Conservation (phyloP, 2,888 invertebrate genomes). For the Oscheius sp. region DNA sequence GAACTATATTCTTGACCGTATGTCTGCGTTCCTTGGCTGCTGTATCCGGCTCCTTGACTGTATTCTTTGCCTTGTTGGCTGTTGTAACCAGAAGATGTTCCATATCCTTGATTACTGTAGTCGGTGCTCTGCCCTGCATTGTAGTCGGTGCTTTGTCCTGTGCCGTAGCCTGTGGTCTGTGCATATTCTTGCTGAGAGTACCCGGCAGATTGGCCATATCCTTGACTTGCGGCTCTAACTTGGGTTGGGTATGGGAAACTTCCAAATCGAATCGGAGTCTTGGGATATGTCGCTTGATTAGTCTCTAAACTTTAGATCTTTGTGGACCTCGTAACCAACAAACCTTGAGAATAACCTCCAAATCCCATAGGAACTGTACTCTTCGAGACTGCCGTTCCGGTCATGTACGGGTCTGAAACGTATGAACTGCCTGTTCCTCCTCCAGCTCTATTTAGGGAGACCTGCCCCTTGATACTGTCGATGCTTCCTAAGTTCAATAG, state of each 20-base stretch:
- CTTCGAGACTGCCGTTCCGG: constrained; percentile 9
- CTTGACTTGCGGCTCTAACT: not conserved
- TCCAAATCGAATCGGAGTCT: constrained; percentile 10
- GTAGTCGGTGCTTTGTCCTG: not conserved
- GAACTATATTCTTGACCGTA: too few relatives aligned
- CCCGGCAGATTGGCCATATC: not conserved
- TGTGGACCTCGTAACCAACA: not conserved
- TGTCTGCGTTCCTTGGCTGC: not conserved
- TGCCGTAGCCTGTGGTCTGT: not conserved
- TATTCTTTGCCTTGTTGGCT: constrained; percentile 5
- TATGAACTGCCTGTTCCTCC: constrained; percentile 14
- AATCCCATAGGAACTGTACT: constrained; percentile 11
- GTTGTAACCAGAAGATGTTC: not conserved
- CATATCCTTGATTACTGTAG: constrained; percentile 19
- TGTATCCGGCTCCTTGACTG: constrained; percentile 2
- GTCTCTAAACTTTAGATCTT: not conserved
- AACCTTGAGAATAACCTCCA: constrained; percentile 26
- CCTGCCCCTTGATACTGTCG: constrained; percentile 37
- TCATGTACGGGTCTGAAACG: constrained; percentile 27
- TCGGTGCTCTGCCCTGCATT: not conserved
- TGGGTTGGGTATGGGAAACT: constrained; percentile 12
- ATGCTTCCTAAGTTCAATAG: constrained; percentile 27
- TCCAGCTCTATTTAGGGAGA: constrained; percentile 26
- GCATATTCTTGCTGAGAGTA: not conserved
- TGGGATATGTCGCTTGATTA: not conserved